Base-by-base conservation (phyloP, 2,113 vertebrate genomes). In the Corvus hawaiiensis region DNA sequence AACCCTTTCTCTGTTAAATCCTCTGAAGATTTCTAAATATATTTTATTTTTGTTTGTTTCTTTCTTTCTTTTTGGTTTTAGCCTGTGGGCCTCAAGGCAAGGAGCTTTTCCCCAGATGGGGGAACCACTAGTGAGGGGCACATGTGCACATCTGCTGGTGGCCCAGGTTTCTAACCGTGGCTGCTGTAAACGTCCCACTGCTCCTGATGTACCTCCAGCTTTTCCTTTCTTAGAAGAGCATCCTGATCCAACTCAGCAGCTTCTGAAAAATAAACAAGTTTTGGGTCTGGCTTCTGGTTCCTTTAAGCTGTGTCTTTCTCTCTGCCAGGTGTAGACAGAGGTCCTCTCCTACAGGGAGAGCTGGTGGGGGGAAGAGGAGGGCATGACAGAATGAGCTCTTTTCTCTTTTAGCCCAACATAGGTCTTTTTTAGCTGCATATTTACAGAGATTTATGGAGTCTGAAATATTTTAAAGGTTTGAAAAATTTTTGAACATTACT, bases 61-160 rank as follows among this genome's bases (percentile, higher is more conserved):
- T 12, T 39, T 26, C 4, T 46, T 46, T 28, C 3, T 44, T 84
- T 63, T 46, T 18, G 4, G 6, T 48, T 84, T 90, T 49, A 72
- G 6, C 26, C 21, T 27, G 9, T 80, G 55, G 43, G 24, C 35
- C 21, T 68, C 48, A 67, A 55, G 39, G 9, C 30, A 78, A 67
- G 69, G 56, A 51, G 4, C 32, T 46, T 5, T 93, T 75, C 32
- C 59, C 43, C 2, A 7, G 30, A 18, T 11, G 28, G 20, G 9
- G 23, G 32, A 88, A n/a, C 3, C 0, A 0, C 5, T 69, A n/a
- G 49, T 0, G 1, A 3, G 1, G 28, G 46, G 17, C 32, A 54
- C 23, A 80, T 30, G 10, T 55, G 14, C 11, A 16, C 6, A 37
- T 43, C 26, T 0, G 0, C 28, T 55, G 26, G 39, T 79, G 41